A percentile compares a stretch with the other conserved stretches of the same genome.
These are phyloP conservation scores for Drosophila funebris DNA, from an alignment of 1,140 invertebrate species.

Conservation along the genomic window DNA sequence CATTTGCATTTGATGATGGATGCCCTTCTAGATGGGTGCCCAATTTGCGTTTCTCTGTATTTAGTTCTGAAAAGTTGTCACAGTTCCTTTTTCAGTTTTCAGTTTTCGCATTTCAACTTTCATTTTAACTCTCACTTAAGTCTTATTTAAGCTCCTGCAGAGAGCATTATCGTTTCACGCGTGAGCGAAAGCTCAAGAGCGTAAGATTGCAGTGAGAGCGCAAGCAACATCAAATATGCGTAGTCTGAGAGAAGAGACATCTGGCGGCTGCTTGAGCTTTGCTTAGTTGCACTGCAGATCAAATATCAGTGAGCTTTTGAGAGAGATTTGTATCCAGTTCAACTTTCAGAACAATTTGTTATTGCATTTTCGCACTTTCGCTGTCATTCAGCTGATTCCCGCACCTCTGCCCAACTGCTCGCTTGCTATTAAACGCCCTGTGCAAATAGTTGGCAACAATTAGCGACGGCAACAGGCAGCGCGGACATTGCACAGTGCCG, in stretches of 20 bases:
- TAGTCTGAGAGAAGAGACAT: too few relatives aligned
- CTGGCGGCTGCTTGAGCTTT: too few relatives aligned
- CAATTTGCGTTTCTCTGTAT: conserved; percentile 16
- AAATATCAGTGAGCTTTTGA: too few relatives aligned
- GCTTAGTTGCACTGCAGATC: too few relatives aligned
- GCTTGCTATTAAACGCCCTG: too few relatives aligned
- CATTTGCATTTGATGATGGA: conserved; percentile 71
- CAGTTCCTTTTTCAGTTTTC: conserved; percentile 10
- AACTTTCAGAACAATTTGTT: background rate
- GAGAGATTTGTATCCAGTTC: too few relatives aligned
- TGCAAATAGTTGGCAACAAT: conserved; percentile 66
- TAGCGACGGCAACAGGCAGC: conserved; percentile 38
- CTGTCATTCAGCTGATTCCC: background rate
- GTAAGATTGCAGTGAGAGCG: too few relatives aligned
- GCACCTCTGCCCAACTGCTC: too few relatives aligned
- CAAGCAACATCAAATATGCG: too few relatives aligned
- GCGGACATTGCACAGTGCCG: conserved; percentile 26
- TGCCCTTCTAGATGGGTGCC: conserved; percentile 34
- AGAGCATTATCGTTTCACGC: background rate
- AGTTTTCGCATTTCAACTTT: conserved; percentile 28
- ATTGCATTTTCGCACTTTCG: background rate
- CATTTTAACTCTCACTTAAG: conserved; percentile 5
- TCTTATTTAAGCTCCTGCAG: background rate
- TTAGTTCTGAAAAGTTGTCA: conserved; percentile 15
- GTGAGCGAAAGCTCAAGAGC: background rate